Percentiles rank a stretch among this genome's conserved stretches.
Conservation (phyloP, 2,888 invertebrate genomes). For the Clanis bilineata region DNA sequence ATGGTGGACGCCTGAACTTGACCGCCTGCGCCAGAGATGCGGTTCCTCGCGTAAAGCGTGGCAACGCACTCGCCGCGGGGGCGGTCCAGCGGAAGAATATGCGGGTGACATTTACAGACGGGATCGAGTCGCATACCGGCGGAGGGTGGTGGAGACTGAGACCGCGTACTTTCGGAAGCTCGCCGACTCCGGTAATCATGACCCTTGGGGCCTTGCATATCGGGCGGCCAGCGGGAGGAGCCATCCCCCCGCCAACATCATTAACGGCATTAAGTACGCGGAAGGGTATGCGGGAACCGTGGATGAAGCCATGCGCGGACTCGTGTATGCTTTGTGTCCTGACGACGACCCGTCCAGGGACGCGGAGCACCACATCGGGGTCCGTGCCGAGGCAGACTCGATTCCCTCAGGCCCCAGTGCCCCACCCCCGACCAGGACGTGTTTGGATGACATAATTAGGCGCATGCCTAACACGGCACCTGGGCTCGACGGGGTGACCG, state of each 20-base stretch:
- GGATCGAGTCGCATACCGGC: not conserved
- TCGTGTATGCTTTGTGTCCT: no score
- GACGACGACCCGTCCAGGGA: slow-evolving; percentile 31
- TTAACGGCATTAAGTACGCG: slow-evolving; percentile 20
- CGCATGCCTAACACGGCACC: slow-evolving; percentile 35
- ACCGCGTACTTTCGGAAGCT: not conserved
- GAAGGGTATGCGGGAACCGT: slow-evolving; percentile 20
- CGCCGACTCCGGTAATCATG: slow-evolving; percentile 24
- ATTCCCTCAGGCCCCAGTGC: slow-evolving; percentile 26
- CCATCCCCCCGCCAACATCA: slow-evolving; percentile 25
- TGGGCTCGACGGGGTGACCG: no score
- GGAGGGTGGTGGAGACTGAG: slow-evolving; percentile 6
- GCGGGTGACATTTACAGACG: not conserved
- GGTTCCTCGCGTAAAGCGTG: no score
- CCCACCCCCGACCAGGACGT: slow-evolving; percentile 13
- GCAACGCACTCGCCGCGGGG: not conserved
- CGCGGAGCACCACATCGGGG: slow-evolving; percentile 26
- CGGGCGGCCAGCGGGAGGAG: slow-evolving; percentile 25
- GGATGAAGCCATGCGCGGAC: no score
- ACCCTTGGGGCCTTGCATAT: slow-evolving; percentile 34
- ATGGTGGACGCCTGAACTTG: slow-evolving; percentile 21
- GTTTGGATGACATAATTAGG: slow-evolving; percentile 25
- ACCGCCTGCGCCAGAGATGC: no score
- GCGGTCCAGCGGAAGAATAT: not conserved
- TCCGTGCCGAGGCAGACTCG: slow-evolving; percentile 27